Evolutionary conservation across 1,140 invertebrate species (phyloP).

Genomic region (Antheraea mylitta): DNA sequence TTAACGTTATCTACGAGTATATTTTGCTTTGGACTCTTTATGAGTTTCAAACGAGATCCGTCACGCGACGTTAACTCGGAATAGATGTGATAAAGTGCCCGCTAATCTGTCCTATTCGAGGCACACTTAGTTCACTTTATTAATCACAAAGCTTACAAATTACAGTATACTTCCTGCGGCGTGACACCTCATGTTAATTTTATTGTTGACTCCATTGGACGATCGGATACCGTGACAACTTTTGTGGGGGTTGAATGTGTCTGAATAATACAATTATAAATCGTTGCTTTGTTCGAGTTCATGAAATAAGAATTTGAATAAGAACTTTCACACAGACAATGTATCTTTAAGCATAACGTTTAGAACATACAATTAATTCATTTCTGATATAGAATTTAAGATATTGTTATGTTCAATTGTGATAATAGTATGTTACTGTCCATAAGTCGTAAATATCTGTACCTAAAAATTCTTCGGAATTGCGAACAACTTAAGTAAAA

Average conservation of each 20-base stretch:
- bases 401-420: too few species aligned
- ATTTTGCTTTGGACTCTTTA: slow-evolving; percentile 78
- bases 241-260: slow-evolving; percentile 50
- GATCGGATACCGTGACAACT: slow-evolving; percentile 57
- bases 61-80: slow-evolving; percentile 76
- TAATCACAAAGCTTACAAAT: slow-evolving; percentile 78
- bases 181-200: slow-evolving; percentile 73
- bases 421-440: too few species aligned
- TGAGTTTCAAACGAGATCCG: slow-evolving; percentile 76
- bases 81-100: slow-evolving; percentile 77
- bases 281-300: slow-evolving; percentile 9
- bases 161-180: slow-evolving; percentile 70
- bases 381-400: too few species aligned
- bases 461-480: too few species aligned
- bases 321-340: background rate
- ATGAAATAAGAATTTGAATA: background rate
- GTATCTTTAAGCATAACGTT: background rate
- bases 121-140: slow-evolving; percentile 77
- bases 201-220: slow-evolving; percentile 66
- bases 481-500: too few species aligned
- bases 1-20: slow-evolving; percentile 73
- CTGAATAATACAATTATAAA: slow-evolving; percentile 40
- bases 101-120: slow-evolving; percentile 77
- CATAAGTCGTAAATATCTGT: too few species aligned
- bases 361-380: too few species aligned